These are phyloP conservation scores for Papilio protenor DNA, from an alignment of 2,888 invertebrate species.

Conservation along the genomic window DNA sequence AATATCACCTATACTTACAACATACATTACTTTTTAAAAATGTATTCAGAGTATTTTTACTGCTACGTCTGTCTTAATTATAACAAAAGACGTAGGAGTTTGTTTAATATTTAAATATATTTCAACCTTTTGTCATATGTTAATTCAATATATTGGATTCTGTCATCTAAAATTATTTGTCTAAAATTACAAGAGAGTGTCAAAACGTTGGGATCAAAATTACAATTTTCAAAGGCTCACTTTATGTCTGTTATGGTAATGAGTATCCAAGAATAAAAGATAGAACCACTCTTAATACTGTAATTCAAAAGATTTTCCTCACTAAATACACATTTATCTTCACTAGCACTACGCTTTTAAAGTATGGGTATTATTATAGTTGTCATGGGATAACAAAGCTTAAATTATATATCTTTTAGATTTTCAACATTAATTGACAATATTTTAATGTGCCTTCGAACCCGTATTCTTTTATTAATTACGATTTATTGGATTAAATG, in stretches of 20 bases:
- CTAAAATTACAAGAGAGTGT: not conserved
- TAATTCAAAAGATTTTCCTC: not conserved
- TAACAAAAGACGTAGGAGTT: not conserved
- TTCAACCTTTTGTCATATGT: not conserved
- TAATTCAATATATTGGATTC: not conserved
- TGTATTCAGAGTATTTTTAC: not conserved
- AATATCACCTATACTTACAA: too few species aligned
- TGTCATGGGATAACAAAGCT: not conserved
- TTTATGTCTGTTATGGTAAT: conserved; percentile 23
- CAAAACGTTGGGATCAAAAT: not conserved
- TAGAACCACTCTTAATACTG: not conserved
- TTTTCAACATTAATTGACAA: not conserved
- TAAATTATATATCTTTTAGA: not conserved
- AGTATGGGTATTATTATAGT: not conserved
- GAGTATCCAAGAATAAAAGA: not conserved
- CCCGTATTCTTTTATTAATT: too few species aligned
- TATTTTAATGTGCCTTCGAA: not conserved
- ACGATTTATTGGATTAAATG: not conserved
- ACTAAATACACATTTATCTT: not conserved
- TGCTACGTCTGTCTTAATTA: not conserved
- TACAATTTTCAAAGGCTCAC: conserved; percentile 15
- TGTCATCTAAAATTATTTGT: not conserved
- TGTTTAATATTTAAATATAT: not conserved
- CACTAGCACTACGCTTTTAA: not conserved
- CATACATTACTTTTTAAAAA: too few species aligned